Base-by-base conservation (phyloP, 2,888 invertebrate genomes). In the Dilophus febrilis region DNA sequence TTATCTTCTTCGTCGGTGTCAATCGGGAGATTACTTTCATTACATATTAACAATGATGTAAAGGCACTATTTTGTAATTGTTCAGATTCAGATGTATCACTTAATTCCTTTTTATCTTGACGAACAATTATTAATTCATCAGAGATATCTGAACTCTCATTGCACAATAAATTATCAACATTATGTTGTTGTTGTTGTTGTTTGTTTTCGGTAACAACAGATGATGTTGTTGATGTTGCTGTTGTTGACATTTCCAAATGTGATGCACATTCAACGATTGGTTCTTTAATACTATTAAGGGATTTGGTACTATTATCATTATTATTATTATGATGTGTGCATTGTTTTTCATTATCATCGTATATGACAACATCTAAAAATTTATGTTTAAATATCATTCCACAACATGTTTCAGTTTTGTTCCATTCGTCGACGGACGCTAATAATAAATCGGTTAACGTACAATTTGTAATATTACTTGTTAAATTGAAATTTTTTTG, bases 381-480 rank as follows among this genome's bases (percentile, higher is more conserved):
- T 10, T 45, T 38, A 42, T 53, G 53, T 42, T 55, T 53, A 40
- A 52, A 53, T 0, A 52, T 46, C 19, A 50, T 38, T 5, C 64
- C 64, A 44, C 62, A 63, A 45, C 64, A 63, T 1, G 57, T 52
- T 39, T 55, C 54, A 4, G 56, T 39, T 12, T 53, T 22, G 8
- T 22, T 22, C 22, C 22, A 22, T 6, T 22, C n/a, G n/a, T n/a
- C n/a, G n/a, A n/a, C 5, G 8, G 22, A 22, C 8, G 49, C 14
- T 49, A 43, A 51, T 62, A 55, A 41, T 56, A 50, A 3, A 51
- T 49, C 18, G 53, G 51, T 44, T 61, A 60, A 34, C 56, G 58
- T 42, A 61, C 57, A 16, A 35, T 17, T n/a, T 18, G 50, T 50
- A n/a, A 56, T 53, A 27, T 38, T 10, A 6, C 33, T 7, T 29